phyloP scores from a whole-genome alignment of 2,113 vertebrate genomes.

The Genyomyrus donnyi region DNA sequence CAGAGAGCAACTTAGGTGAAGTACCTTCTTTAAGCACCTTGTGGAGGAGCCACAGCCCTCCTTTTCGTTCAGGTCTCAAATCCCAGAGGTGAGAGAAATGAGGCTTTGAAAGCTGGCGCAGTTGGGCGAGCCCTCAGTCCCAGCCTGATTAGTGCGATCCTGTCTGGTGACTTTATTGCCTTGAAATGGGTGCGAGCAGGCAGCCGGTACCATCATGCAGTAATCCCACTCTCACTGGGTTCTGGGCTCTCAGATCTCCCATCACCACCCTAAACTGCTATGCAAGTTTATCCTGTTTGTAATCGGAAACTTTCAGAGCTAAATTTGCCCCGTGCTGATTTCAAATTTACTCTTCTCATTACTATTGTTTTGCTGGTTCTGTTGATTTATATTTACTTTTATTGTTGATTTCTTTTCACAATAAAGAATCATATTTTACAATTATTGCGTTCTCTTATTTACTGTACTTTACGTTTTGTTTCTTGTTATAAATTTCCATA shows the following conservation, averaged over 20 bases:
- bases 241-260: background rate
- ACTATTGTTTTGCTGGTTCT: constrained; percentile 14
- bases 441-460: constrained; percentile 25
- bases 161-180: background rate
- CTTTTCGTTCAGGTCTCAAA: background rate
- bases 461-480: background rate
- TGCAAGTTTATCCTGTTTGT: background rate
- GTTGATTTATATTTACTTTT: constrained; percentile 19
- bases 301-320: background rate
- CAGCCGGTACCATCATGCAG: background rate
- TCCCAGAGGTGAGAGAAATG: background rate
- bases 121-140: background rate
- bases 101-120: background rate
- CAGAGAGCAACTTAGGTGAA: background rate
- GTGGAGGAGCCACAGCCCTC: background rate
- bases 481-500: background rate
- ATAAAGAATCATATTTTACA: constrained; percentile 29
- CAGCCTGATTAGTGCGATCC: background rate
- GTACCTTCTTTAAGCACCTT: background rate
- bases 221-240: background rate
- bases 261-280: background rate
- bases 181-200: background rate
- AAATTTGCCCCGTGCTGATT: background rate
- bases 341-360: background rate
- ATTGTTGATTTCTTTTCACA: constrained; percentile 26